Evolutionary conservation across 2,797 vertebrate species (phyloP).

Genomic region (Sebastes matsubarae): DNA sequence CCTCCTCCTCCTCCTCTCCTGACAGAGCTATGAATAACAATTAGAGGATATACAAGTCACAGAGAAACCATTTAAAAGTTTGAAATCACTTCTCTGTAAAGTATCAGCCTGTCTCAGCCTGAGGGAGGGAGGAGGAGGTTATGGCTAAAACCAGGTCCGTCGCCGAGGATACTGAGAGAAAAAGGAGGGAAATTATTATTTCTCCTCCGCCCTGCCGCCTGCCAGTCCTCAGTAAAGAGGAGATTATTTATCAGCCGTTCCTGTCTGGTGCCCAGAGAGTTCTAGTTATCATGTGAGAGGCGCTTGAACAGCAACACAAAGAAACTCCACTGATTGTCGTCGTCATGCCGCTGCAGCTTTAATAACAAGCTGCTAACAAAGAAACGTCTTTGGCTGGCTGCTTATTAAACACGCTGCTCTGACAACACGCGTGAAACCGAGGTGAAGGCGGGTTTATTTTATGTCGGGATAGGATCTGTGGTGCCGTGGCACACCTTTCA

Average conservation of each 20-base stretch:
- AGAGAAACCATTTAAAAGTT: slow-evolving; percentile 78
- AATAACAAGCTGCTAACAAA: slow-evolving; percentile 65
- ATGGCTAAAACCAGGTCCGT: slow-evolving; percentile 41
- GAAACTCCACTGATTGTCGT: slow-evolving; percentile 56
- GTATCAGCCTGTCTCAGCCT: slow-evolving; percentile 61
- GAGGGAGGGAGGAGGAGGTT: slow-evolving; percentile 21
- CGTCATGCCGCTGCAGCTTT: slow-evolving; percentile 59
- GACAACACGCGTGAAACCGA: slow-evolving; percentile 26
- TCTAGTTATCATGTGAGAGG: slow-evolving; percentile 58
- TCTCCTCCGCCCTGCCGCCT: slow-evolving; percentile 37
- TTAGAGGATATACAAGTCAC: slow-evolving; percentile 79
- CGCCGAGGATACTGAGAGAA: slow-evolving; percentile 36
- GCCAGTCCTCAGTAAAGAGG: slow-evolving; percentile 51
- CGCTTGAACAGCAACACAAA: slow-evolving; percentile 54
- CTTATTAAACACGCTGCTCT: slow-evolving; percentile 57
- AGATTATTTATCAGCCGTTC: slow-evolving; percentile 73
- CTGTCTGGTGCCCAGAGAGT: slow-evolving; percentile 61
- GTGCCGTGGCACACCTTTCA: background rate
- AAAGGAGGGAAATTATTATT: slow-evolving; percentile 54
- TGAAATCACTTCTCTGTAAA: slow-evolving; percentile 73
- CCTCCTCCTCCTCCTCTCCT: slow-evolving; percentile 50
- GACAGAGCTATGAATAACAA: slow-evolving; percentile 81
- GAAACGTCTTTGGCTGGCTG: slow-evolving; percentile 35
- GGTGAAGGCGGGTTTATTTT: slow-evolving; percentile 26
- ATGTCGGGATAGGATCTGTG: slow-evolving; percentile 26